phyloP scores from a whole-genome alignment of 2,113 vertebrate species.

The Malurus cyaneus region DNA sequence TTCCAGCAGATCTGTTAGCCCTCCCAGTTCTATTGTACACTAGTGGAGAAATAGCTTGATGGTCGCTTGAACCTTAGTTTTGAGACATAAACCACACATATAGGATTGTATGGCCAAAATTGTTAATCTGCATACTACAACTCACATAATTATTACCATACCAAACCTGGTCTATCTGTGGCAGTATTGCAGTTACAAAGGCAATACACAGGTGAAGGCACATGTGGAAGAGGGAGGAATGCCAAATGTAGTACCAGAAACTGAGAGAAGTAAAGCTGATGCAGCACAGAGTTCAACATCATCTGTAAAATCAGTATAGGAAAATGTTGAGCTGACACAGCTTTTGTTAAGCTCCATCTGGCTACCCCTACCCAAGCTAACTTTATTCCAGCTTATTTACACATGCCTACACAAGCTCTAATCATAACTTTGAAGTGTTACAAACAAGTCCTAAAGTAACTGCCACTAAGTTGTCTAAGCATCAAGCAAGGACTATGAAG shows the following conservation, averaged over 20 bases:
- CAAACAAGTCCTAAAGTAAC: background rate
- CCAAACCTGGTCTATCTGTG: background rate
- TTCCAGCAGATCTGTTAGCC: background rate
- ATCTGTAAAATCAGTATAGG: background rate
- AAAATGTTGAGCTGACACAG: background rate
- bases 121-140: background rate
- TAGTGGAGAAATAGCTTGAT: accelerated
- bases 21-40: background rate
- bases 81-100: background rate
- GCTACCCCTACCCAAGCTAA: background rate
- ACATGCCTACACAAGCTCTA: background rate
- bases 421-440: background rate
- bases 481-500: background rate
- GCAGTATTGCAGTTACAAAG: background rate
- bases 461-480: background rate
- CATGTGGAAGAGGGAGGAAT: background rate
- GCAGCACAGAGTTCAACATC: background rate
- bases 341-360: background rate
- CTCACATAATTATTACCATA: background rate
- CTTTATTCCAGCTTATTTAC: background rate
- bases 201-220: background rate
- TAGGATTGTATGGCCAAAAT: background rate
- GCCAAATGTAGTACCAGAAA: background rate
- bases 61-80: background rate
- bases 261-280: background rate